These are phyloP conservation scores for Eurystomus gularis DNA, from an alignment of 2,113 vertebrate genomes.

Conservation along the genomic window DNA sequence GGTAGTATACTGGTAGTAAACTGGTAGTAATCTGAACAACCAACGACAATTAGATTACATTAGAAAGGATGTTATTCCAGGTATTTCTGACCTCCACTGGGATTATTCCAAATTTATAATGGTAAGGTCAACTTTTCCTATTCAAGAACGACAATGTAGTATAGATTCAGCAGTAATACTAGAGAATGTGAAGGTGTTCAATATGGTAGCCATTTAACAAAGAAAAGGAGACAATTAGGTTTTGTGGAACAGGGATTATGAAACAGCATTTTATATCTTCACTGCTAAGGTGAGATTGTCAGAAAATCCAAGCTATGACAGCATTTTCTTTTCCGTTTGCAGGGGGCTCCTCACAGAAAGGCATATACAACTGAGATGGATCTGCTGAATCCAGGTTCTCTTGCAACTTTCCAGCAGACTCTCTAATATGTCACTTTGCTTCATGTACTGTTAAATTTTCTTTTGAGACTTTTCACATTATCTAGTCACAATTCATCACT, in stretches of 20 bases:
- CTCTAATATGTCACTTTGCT: not conserved
- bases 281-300: not conserved
- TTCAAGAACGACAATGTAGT: not conserved
- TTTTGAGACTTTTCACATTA: not conserved
- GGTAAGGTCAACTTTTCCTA: not conserved
- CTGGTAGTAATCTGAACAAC: not conserved
- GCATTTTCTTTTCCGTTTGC: not conserved
- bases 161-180: not conserved
- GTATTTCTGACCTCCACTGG: not conserved
- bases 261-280: not conserved
- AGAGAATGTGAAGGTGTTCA: not conserved
- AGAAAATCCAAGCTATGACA: not conserved
- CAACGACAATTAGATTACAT: not conserved
- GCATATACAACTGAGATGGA: too few relatives aligned
- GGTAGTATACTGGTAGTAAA: too few relatives aligned
- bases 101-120: not conserved
- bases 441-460: not conserved
- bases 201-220: not conserved
- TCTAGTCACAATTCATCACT: not conserved
- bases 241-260: not conserved
- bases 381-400: not conserved
- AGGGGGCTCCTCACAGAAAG: accelerated
- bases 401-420: not conserved
- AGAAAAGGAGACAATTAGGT: not conserved
- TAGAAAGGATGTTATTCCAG: not conserved